Conservation (phyloP, 2,113 vertebrate species). For the Cynocephalus volans region DNA sequence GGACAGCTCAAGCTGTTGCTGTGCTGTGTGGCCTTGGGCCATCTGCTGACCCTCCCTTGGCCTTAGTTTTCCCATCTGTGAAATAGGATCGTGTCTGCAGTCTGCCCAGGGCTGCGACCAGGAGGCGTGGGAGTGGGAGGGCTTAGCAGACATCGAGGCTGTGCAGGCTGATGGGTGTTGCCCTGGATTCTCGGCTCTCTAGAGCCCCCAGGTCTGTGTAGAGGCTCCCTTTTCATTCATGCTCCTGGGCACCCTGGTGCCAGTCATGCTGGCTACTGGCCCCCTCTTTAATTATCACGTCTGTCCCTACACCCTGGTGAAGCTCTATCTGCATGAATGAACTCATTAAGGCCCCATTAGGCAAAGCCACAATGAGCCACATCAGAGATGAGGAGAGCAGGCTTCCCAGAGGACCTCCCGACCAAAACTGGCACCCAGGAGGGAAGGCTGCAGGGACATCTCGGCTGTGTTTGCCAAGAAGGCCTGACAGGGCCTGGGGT, state of each 20-base stretch:
- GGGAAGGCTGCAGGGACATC: not conserved
- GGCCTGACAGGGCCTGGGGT: not conserved
- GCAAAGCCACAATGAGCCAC: not conserved
- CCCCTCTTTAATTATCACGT: not conserved
- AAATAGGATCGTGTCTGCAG: accelerated
- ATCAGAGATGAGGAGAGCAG: not conserved
- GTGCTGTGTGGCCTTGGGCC: not conserved
- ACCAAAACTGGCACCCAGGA: not conserved
- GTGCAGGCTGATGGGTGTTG: accelerated
- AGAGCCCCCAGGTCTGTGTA: accelerated
- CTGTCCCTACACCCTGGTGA: not conserved
- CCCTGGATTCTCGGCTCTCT: not conserved
- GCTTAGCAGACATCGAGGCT: not conserved
- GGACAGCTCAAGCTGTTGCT: not conserved
- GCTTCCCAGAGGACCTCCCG: not conserved
- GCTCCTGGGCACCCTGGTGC: not conserved
- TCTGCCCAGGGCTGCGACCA: not conserved
- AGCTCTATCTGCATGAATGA: not conserved
- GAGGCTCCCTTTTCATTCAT: not conserved
- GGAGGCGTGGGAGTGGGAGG: not conserved
- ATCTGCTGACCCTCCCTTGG: not conserved
- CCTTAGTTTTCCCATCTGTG: not conserved
- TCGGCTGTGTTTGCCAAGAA: not conserved
- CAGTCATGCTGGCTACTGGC: not conserved
- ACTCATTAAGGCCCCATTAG: not conserved